These are phyloP conservation scores for Lasioglossum zephyrum DNA, from an alignment of 2,888 invertebrate species.

Conservation along the genomic window DNA sequence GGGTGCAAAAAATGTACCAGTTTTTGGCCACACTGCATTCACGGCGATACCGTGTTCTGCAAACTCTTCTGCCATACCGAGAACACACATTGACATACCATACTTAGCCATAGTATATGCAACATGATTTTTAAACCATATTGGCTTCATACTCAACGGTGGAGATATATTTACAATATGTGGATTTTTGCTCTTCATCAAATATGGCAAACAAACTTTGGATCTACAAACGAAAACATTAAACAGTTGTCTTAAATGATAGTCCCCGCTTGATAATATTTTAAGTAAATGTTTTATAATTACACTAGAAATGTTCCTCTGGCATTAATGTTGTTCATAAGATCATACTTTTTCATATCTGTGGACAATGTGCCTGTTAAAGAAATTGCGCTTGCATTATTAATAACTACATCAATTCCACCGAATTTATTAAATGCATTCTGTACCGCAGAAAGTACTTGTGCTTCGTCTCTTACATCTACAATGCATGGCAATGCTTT, in stretches of 20 bases:
- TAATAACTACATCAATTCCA: constrained; percentile 97
- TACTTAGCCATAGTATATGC: constrained; percentile 99
- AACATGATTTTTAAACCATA: constrained; percentile 96
- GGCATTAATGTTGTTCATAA: constrained; percentile 97
- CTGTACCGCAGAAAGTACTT: constrained; percentile 90
- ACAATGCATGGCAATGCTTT: constrained; percentile 94
- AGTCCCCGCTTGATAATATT: neutral
- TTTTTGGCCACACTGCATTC: constrained; percentile 98
- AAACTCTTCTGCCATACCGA: constrained; percentile 98
- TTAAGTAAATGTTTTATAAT: constrained; percentile 80
- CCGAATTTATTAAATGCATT: constrained; percentile 94
- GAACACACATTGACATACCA: constrained; percentile 99
- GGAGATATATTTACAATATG: constrained; percentile 98
- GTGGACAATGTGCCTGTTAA: constrained; percentile 92
- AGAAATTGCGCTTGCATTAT: constrained; percentile 98
- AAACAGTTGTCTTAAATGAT: neutral
- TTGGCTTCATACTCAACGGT: constrained; percentile 94
- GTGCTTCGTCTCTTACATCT: constrained; percentile 93
- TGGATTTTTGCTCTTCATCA: constrained; percentile 94
- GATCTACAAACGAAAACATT: constrained; percentile 87
- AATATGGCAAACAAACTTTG: constrained; percentile 94
- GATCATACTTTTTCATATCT: constrained; percentile 97
- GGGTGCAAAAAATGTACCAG: constrained; percentile 87
- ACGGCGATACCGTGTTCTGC: constrained; percentile 93
- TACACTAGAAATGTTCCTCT: constrained; percentile 97